These are phyloP conservation scores for Chironex yamaguchii DNA, from an alignment of 30 jellyfish, hydroid and myxozoan genomes.

Conservation along the genomic window DNA sequence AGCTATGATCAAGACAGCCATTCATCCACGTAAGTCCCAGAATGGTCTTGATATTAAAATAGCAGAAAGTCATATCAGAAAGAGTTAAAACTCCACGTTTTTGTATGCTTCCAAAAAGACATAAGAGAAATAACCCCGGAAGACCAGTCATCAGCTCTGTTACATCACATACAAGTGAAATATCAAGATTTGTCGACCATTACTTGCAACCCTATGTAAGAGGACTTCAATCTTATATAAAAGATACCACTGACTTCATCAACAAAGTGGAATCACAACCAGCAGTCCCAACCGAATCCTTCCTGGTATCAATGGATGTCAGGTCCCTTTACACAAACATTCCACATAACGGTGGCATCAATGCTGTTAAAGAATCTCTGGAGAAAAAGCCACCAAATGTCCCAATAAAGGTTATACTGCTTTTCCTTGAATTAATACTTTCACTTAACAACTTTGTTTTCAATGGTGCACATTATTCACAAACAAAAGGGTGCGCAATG, in stretches of 20 bases:
- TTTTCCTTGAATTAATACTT: too few relatives aligned
- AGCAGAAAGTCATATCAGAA: too few relatives aligned
- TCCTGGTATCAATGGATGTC: constrained; percentile 48
- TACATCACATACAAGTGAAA: not conserved
- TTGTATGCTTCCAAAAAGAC: constrained; percentile 30
- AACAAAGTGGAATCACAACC: not conserved
- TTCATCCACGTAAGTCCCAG: too few relatives aligned
- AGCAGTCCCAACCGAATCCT: constrained; percentile 11
- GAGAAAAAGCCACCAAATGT: too few relatives aligned
- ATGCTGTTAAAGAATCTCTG: too few relatives aligned
- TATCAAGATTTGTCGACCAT: not conserved
- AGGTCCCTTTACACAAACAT: constrained; percentile 26
- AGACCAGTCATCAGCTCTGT: constrained; percentile 16
- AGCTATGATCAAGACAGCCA: too few relatives aligned
- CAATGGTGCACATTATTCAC: constrained; percentile 25
- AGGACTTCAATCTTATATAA: not conserved
- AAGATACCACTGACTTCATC: constrained; percentile 33
- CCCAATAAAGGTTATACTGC: too few relatives aligned
- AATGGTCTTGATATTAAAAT: too few relatives aligned
- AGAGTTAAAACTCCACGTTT: constrained; percentile 15
- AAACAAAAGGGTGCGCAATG: constrained; percentile 60
- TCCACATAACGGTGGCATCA: too few relatives aligned
- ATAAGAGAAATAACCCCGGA: constrained; percentile 36
- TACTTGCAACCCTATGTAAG: constrained; percentile 10
- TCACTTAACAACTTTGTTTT: constrained; percentile 19